These are phyloP conservation scores for Cheilosia vulpina DNA, from an alignment of 2,888 invertebrate species.

Conservation along the genomic window DNA sequence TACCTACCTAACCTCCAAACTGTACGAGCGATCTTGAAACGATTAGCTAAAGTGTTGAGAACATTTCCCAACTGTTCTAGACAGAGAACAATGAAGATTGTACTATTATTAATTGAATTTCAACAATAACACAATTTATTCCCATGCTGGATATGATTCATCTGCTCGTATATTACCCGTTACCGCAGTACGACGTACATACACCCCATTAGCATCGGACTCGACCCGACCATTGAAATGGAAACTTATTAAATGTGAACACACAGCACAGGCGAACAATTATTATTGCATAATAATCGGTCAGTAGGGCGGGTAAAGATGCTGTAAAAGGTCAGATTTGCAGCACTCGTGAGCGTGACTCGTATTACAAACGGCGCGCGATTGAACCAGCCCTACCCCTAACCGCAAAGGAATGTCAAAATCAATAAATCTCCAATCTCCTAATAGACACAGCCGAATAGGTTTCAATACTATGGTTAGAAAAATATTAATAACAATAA, in stretches of 20 bases:
- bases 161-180: slow-evolving; percentile 1
- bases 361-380: background rate
- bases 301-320: slow-evolving; percentile 48
- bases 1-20: slow-evolving; percentile 38
- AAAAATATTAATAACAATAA: slow-evolving; percentile 43
- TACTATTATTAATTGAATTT: slow-evolving; percentile 67
- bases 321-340: slow-evolving; percentile 66
- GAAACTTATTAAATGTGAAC: slow-evolving; percentile 36
- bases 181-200: background rate
- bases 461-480: slow-evolving; percentile 3
- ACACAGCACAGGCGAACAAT: slow-evolving; percentile 16
- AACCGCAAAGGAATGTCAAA: slow-evolving; percentile 20
- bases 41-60: slow-evolving; percentile 54
- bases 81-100: slow-evolving; percentile 66
- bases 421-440: slow-evolving; percentile 36
- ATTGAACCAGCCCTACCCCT: background rate
- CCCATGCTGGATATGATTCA: slow-evolving; percentile 67
- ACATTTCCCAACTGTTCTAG: slow-evolving; percentile 14
- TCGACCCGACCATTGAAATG: slow-evolving; percentile 35
- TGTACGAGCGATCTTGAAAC: slow-evolving; percentile 39
- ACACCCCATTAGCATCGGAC: background rate
- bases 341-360: slow-evolving; percentile 5
- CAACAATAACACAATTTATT: slow-evolving; percentile 68
- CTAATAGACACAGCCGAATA: slow-evolving; percentile 3
- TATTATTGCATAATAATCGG: slow-evolving; percentile 57